Conservation (phyloP, 2,888 invertebrate species). For the Lypha dubia region DNA sequence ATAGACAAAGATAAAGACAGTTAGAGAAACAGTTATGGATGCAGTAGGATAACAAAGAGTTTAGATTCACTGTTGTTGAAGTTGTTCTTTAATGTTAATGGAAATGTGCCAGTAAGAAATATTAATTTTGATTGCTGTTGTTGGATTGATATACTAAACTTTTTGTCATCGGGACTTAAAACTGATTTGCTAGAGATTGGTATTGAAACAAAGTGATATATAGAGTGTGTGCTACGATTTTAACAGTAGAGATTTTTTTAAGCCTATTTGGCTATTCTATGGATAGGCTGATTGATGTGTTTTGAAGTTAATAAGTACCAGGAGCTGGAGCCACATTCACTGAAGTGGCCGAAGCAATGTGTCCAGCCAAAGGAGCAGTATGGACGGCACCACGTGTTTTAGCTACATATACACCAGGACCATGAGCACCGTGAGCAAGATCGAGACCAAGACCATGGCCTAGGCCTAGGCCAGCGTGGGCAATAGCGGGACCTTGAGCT, state of each 20-base stretch:
- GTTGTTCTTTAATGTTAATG: conserved; percentile 46
- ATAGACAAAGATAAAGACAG: conserved; percentile 27
- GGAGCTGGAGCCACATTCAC: conserved; percentile 80
- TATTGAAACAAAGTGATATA: neutral
- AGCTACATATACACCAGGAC: conserved; percentile 78
- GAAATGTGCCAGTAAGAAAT: conserved; percentile 71
- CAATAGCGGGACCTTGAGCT: conserved; percentile 77
- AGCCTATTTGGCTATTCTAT: conserved; percentile 1
- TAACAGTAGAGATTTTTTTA: neutral
- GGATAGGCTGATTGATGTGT: conserved; percentile 1
- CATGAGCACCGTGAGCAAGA: conserved; percentile 51
- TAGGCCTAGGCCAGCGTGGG: conserved; percentile 52
- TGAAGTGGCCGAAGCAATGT: conserved; percentile 74
- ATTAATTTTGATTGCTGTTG: conserved; percentile 71
- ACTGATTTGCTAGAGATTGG: conserved; percentile 6
- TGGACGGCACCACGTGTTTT: conserved; percentile 83
- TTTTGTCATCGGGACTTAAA: conserved; percentile 6
- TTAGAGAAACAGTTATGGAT: conserved; percentile 26
- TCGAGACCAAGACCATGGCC: conserved; percentile 18
- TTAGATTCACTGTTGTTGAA: conserved; percentile 30
- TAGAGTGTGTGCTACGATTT: conserved; percentile 56
- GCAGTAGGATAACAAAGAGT: conserved; percentile 34
- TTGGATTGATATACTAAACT: conserved; percentile 71
- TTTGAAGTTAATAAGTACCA: conserved; percentile 77
- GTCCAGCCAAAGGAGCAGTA: conserved; percentile 81